Conservation (phyloP, 2,888 invertebrate species). For the Papilio demoleus region DNA sequence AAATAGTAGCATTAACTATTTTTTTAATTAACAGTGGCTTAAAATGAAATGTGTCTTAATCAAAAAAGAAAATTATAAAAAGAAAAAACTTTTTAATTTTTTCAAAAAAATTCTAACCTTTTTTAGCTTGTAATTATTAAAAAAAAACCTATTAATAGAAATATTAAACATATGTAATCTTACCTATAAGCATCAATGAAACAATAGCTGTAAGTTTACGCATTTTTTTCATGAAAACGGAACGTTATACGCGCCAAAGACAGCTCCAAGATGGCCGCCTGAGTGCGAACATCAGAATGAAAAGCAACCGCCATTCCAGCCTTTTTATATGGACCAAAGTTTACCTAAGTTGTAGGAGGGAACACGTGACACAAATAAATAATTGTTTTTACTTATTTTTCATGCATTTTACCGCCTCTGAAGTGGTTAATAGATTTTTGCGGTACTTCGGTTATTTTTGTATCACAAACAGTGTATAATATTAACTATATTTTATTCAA, state of each 20-base stretch:
- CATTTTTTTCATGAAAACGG: slow-evolving; percentile 56
- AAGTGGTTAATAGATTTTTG: slow-evolving; percentile 33
- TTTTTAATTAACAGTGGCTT: too few species aligned
- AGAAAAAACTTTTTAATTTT: too few species aligned
- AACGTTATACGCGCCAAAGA: slow-evolving; percentile 44
- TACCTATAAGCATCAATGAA: slow-evolving; percentile 73
- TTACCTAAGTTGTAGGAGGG: slow-evolving; percentile 56
- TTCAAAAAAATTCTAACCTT: too few species aligned
- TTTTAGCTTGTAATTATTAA: too few species aligned
- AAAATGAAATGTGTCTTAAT: too few species aligned
- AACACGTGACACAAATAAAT: slow-evolving; percentile 49
- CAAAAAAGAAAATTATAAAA: too few species aligned
- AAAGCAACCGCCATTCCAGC: slow-evolving; percentile 44
- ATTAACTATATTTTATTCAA: not conserved
- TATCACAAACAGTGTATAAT: too few species aligned
- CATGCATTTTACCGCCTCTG: slow-evolving; percentile 32
- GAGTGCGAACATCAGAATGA: slow-evolving; percentile 53
- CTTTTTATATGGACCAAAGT: slow-evolving; percentile 68
- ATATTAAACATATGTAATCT: slow-evolving; percentile 46
- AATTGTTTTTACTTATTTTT: slow-evolving; percentile 36
- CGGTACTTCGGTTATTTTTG: not conserved
- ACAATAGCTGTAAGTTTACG: slow-evolving; percentile 68
- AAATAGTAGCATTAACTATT: too few species aligned
- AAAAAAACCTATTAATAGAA: too few species aligned
- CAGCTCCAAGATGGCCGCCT: slow-evolving; percentile 55